Percentiles rank a stretch among this genome's conserved stretches.
These are phyloP conservation scores for Phrynocephalus versicolor DNA, from an alignment of 2,113 vertebrate genomes.

Conservation along the genomic window DNA sequence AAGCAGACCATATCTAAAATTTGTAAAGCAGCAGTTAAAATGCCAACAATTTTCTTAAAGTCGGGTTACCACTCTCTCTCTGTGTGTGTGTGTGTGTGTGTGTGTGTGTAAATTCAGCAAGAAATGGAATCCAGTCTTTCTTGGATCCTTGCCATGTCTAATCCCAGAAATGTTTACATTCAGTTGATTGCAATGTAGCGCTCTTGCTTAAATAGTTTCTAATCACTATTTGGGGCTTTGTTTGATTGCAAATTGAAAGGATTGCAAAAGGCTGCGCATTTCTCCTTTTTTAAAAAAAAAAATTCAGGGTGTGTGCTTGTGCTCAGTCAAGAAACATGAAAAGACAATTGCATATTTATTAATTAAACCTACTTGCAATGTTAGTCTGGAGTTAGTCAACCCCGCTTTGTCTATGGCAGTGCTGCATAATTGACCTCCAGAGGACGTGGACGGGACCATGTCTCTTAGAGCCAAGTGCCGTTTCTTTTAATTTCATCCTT, in stretches of 20 bases:
- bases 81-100: too few relatives aligned
- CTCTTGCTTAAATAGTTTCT: constrained; percentile 19
- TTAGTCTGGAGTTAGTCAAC: constrained; percentile 32
- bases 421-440: constrained; percentile 49
- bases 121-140: neutral
- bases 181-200: neutral
- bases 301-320: too few relatives aligned
- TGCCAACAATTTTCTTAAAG: too few relatives aligned
- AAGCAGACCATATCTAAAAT: too few relatives aligned
- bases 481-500: constrained; percentile 59
- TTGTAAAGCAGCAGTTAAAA: too few relatives aligned
- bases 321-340: neutral
- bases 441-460: constrained; percentile 36
- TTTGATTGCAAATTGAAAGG: constrained; percentile 20
- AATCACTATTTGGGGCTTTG: neutral
- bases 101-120: too few relatives aligned
- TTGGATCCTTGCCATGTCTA: neutral
- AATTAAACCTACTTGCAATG: constrained; percentile 48
- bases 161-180: constrained; percentile 36
- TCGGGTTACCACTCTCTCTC: too few relatives aligned
- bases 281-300: neutral
- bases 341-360: neutral
- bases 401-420: constrained; percentile 26
- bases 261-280: neutral
- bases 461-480: constrained; percentile 31